phyloP scores from a whole-genome alignment of 2,888 invertebrate species.

The Cheilosia grossa region DNA sequence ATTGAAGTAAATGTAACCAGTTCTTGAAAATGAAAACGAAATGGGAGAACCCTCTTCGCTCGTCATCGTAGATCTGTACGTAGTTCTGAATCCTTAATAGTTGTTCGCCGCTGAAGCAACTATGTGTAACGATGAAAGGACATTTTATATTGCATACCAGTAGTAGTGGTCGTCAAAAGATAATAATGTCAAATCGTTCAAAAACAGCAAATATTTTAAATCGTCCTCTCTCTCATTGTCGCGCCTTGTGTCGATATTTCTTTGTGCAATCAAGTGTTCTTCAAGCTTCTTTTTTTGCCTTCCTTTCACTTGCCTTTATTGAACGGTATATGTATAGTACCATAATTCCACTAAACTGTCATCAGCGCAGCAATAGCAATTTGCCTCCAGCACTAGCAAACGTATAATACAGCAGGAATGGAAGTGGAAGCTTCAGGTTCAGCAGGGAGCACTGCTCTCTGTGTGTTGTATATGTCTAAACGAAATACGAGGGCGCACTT shows the following conservation, averaged over 20 bases:
- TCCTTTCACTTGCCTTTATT: neutral
- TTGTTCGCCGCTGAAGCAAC: no score
- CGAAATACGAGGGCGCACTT: conserved; percentile 12
- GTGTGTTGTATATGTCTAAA: conserved; percentile 11
- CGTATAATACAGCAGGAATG: neutral
- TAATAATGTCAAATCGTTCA: conserved; percentile 42
- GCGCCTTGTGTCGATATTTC: conserved; percentile 27
- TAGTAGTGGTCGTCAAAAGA: neutral
- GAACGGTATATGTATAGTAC: conserved; percentile 14
- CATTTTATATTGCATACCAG: no score
- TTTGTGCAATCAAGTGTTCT: conserved; percentile 56
- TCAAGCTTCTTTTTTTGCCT: conserved; percentile 8
- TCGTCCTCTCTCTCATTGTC: neutral
- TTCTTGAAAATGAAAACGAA: neutral
- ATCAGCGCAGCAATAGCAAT: conserved; percentile 40
- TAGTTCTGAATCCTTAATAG: no score
- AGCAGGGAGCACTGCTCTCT: neutral
- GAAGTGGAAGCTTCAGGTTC: neutral
- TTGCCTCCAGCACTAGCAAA: conserved; percentile 10
- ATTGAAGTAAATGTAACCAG: conserved; percentile 21
- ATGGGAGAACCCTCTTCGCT: neutral
- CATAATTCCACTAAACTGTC: conserved; percentile 53
- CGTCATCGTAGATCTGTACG: no score
- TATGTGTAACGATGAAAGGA: no score
- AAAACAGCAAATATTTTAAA: conserved; percentile 45